Percentiles rank a stretch among this genome's conserved stretches.
These are phyloP conservation scores for Parthenolecanium corni DNA, from an alignment of 2,888 invertebrate genomes.

Conservation along the genomic window DNA sequence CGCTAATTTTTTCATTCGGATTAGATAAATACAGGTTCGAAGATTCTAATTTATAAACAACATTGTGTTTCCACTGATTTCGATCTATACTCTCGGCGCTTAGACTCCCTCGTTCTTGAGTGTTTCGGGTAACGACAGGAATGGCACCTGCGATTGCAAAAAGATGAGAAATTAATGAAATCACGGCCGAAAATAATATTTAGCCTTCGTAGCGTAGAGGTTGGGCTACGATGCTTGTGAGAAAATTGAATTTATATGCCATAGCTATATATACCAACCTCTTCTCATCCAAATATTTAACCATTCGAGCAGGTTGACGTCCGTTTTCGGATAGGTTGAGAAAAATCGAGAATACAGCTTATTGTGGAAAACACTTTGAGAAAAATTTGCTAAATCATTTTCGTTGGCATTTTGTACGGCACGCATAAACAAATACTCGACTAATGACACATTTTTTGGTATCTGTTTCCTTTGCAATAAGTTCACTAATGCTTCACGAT, in stretches of 20 bases:
- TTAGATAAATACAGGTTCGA: constrained; percentile 5
- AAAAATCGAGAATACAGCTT: constrained; percentile 17
- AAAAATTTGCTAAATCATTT: constrained; percentile 6
- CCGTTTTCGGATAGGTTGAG: constrained; percentile 1
- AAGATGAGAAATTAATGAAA: not conserved
- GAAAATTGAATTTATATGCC: no score
- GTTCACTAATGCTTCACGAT: not conserved
- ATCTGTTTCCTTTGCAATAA: not conserved
- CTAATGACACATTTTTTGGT: not conserved
- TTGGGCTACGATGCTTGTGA: no score
- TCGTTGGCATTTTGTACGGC: constrained; percentile 17
- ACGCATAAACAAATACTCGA: constrained; percentile 15
- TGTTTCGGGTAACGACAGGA: constrained; percentile 20
- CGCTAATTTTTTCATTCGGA: constrained; percentile 5
- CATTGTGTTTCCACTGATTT: constrained; percentile 19
- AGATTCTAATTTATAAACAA: constrained; percentile 17
- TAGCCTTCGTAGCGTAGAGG: no score
- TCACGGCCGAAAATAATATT: no score
- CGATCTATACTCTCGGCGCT: not conserved
- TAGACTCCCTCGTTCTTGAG: constrained; percentile 17
- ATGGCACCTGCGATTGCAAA: constrained; percentile 9
- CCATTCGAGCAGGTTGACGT: constrained; percentile 13
- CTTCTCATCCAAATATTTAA: constrained; percentile 16
- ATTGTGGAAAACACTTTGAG: not conserved
- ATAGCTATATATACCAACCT: constrained; percentile 11